Conservation (phyloP, 2,888 invertebrate genomes). For the Herminia tarsipennalis region DNA sequence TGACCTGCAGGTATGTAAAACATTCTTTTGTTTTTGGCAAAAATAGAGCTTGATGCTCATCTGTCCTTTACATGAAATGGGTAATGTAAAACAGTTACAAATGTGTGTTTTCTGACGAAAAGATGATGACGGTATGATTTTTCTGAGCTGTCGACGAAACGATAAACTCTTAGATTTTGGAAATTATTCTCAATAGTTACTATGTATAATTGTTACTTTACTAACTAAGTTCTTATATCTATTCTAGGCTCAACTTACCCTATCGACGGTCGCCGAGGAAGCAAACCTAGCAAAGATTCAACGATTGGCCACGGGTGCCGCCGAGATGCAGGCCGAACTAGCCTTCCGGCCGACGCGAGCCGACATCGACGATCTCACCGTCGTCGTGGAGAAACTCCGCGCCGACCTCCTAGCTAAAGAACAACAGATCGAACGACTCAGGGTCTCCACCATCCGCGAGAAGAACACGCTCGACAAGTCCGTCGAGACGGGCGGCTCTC, state of each 20-base stretch:
- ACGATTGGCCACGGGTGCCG: conserved; percentile 76
- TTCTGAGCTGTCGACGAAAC: too few species aligned
- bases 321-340: conserved; percentile 85
- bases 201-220: too few species aligned
- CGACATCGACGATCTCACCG: conserved; percentile 84
- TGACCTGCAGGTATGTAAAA: conserved; percentile 66
- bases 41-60: too few species aligned
- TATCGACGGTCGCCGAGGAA: conserved; percentile 82
- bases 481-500: conserved; percentile 47
- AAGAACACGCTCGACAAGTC: conserved; percentile 41
- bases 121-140: too few species aligned
- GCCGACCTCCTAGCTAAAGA: conserved; percentile 58
- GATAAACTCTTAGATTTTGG: not conserved
- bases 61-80: too few species aligned
- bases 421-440: conserved; percentile 50
- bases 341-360: conserved; percentile 85
- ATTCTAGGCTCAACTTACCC: conserved; percentile 69
- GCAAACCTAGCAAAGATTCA: conserved; percentile 85
- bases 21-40: not conserved
- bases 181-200: too few species aligned
- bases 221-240: not conserved
- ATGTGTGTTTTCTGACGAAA: too few species aligned
- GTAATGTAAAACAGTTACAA: too few species aligned
- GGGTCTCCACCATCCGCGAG: conserved; percentile 38
- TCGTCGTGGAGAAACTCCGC: conserved; percentile 65